A percentile compares a stretch with the other conserved stretches of the same genome.
These are phyloP conservation scores for Eptesicus fuscus DNA, from an alignment of 2,113 vertebrate genomes.

Conservation along the genomic window DNA sequence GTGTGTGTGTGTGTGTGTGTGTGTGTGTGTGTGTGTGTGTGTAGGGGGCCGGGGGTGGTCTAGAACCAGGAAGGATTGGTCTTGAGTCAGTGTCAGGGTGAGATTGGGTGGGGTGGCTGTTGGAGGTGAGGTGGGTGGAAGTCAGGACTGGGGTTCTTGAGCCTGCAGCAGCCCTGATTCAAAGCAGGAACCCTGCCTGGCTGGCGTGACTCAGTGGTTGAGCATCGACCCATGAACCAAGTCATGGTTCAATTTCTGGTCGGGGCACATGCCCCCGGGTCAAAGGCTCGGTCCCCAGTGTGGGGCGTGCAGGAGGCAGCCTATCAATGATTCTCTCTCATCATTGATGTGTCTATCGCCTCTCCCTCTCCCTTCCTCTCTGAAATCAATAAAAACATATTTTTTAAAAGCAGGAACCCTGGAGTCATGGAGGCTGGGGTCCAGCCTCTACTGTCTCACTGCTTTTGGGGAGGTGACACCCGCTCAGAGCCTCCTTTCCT, in stretches of 20 bases:
- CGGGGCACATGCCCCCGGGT: too few relatives aligned
- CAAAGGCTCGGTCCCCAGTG: too few relatives aligned
- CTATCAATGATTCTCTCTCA: too few relatives aligned
- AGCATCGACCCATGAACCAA: too few relatives aligned
- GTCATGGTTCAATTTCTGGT: too few relatives aligned
- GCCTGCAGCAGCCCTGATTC: background rate
- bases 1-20: background rate
- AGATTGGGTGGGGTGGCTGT: background rate
- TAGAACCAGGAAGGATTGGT: background rate
- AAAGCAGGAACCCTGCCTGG: background rate
- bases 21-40: too few relatives aligned
- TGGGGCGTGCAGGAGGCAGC: too few relatives aligned
- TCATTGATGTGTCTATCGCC: too few relatives aligned
- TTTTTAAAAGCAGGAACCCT: background rate
- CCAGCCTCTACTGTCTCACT: background rate
- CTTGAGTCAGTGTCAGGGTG: accelerated
- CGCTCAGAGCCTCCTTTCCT: background rate
- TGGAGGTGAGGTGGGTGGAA: background rate
- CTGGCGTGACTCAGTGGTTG: too few relatives aligned
- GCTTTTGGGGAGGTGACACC: background rate
- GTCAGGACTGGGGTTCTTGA: background rate
- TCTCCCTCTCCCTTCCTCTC: too few relatives aligned
- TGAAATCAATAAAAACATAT: too few relatives aligned
- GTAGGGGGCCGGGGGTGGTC: background rate
- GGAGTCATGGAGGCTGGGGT: background rate